A percentile compares a stretch with the other conserved stretches of the same genome.
These are phyloP conservation scores for Ceratina australensis DNA, from an alignment of 1,140 invertebrate genomes.

Conservation along the genomic window DNA sequence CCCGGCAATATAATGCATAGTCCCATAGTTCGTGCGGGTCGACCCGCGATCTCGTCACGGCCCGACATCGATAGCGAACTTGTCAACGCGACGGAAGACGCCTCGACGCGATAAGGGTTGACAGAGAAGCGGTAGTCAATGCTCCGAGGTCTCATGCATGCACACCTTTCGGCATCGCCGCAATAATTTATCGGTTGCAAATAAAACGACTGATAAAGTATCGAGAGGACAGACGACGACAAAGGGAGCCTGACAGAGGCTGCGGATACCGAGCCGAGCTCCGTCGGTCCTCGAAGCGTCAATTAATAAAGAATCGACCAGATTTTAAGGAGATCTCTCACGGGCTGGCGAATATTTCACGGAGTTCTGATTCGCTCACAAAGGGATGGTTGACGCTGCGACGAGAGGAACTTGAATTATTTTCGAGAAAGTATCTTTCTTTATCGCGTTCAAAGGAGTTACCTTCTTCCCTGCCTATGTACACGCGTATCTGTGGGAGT, in stretches of 20 bases:
- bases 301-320: conserved; percentile 2
- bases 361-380: background rate
- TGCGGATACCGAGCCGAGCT: background rate
- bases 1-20: conserved; percentile 44
- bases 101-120: conserved; percentile 39
- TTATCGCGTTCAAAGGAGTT: conserved; percentile 28
- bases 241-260: background rate
- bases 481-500: conserved; percentile 2
- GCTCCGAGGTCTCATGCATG: no score
- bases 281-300: background rate
- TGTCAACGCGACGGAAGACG: conserved; percentile 50
- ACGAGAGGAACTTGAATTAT: conserved; percentile 37
- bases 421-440: conserved; percentile 9
- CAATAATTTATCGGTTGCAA: no score
- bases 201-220: no score
- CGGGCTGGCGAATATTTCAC: background rate
- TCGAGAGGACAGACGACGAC: no score
- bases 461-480: background rate
- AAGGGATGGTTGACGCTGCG: conserved; percentile 1
- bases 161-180: no score
- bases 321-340: conserved; percentile 5
- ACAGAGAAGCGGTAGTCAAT: conserved; percentile 43
- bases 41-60: conserved; percentile 38
- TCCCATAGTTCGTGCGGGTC: conserved; percentile 5
- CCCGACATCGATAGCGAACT: conserved; percentile 45